Base-by-base conservation (phyloP, 1,140 invertebrate species). In the Chironomus striatipennis region DNA sequence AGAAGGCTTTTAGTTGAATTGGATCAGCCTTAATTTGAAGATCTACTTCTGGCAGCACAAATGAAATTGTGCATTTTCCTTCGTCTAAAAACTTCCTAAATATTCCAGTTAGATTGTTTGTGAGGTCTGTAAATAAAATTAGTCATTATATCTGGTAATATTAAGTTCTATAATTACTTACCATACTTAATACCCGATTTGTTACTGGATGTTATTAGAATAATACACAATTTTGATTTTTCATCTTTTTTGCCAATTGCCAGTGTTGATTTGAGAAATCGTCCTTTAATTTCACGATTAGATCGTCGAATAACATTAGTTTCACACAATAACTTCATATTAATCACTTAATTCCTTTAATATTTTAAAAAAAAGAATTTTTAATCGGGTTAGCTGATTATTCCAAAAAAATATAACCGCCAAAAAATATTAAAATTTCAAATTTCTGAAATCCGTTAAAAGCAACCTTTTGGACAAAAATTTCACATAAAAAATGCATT, bases 21-120 rank as follows among this genome's bases (percentile, higher is more conserved):
- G 83, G 78, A 81, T 91, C 89, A 76, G 86, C 81, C 80, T 90
- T 86, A 65, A 93, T 88, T 73, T 86, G 87, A 72, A 93, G 79
- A 82, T 93, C 90, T 76, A 90, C 86, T 42, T 86, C 83, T 17
- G 91, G 91, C 75, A 87, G 83, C 77, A 85, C 87, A 73, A 93
- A 87, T 73, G 90, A 85, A 75, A 93, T 87, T 8, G 91, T 92
- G 21, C 86, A 85, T 84, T 92, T 92, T 74, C 91, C 91, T 79
- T 92, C 88, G 65, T 87, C 83, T 12, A 91, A 79, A 80, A 88
- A 93, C 78, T 88, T 90, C 0, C 86, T 87, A 77, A 90, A 88
- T 20, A 92, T 83, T 80, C 88, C 84, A 70, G 86, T 85, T 67
- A 93, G 85, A 77, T 88, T 90, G 47, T 86, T 78, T n/a, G 80